Base-by-base conservation (phyloP, 2,113 vertebrate genomes). In the Hipposideros armiger region DNA sequence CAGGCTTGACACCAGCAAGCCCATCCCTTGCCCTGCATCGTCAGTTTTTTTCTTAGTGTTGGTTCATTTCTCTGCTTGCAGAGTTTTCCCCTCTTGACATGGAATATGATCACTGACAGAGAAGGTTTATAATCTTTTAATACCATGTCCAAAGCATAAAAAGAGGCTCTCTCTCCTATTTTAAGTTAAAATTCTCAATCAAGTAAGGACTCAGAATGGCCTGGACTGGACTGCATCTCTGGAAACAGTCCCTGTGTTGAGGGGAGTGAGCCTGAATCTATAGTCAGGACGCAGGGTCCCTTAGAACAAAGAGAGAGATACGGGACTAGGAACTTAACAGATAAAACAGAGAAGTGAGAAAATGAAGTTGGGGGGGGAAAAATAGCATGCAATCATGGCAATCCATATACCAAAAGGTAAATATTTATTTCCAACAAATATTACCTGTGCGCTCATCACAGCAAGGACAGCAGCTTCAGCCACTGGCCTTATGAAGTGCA, bases 341-440 rank as follows among this genome's bases (percentile, higher is more conserved):
- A 74, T 19, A 28, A 93, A 95, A 58, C 22, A 62, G 7, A 87
- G 7, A 73, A 74, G 56, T 60, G 50, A 95, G 36, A 92, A 89
- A 67, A 64, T 60, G 8, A 54, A 82, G 22, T 64, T 62, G 80
- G 66, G 36, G 36, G 36, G 36, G 36, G 36, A 69, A 28, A 26
- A 72, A 64, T 42, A 54, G 60, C 28, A 70, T 10, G n/a, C 3
- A n/a, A 82, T 62, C 60, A 81, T 30, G 66, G 30, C 60, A 87
- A 45, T 32, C n/a, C n/a, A 73, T n/a, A 7, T 20, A 76, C 28
- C 17, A 92, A 54, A 52, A 89, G n/a, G 20, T n/a, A 91, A 81
- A 15, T 80, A 36, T 17, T 69, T 91, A 84, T 47, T 64, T 64
- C 60, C 16, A 58, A 85, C 56, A 54, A 26, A n/a, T 40, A 86